phyloP scores from a whole-genome alignment of 1,140 invertebrate species.

The Apis laboriosa region DNA sequence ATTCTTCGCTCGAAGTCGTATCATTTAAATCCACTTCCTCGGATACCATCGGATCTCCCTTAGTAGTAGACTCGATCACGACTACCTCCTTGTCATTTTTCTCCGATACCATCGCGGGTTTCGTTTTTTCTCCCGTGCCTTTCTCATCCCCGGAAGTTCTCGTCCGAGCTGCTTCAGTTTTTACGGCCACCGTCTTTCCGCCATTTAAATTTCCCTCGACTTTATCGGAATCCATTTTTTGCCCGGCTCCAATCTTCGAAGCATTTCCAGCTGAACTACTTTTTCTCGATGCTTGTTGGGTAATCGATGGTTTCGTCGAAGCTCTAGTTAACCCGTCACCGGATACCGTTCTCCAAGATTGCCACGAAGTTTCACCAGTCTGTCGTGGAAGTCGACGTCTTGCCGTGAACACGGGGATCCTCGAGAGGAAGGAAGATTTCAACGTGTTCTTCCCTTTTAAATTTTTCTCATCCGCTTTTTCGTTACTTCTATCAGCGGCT shows the following conservation, averaged over 20 bases:
- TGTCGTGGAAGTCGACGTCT: constrained; percentile 1
- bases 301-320: background rate
- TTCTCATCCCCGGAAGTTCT: background rate
- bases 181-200: background rate
- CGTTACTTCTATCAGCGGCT: background rate
- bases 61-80: too few relatives aligned
- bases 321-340: background rate
- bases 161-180: background rate
- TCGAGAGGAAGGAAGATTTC: constrained; percentile 66
- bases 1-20: constrained; percentile 55
- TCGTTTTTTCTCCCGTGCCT: background rate
- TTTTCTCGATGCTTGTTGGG: background rate
- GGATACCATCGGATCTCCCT: background rate
- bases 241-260: background rate
- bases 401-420: constrained; percentile 72
- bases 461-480: too few relatives aligned
- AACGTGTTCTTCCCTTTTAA: background rate
- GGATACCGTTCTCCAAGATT: background rate
- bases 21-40: constrained; percentile 29
- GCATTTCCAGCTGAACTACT: background rate
- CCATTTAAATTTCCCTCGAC: background rate
- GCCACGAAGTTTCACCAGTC: background rate
- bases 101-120: too few relatives aligned
- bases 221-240: background rate
- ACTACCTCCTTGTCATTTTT: background rate